phyloP scores from a whole-genome alignment of 2,113 vertebrate genomes.

The Rhizomys pruinosus region DNA sequence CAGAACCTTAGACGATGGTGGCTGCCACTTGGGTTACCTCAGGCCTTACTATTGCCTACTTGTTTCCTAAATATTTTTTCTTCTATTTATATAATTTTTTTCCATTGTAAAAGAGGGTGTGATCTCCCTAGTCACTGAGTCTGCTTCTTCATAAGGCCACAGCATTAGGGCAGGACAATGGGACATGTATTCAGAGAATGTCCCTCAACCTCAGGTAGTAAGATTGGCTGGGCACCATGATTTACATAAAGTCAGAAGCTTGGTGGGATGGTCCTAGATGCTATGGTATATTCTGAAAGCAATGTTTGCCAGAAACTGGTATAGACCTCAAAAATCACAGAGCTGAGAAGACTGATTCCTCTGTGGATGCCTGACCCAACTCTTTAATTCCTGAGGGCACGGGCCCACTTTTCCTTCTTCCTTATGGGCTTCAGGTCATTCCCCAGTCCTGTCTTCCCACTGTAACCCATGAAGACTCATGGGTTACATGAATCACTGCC shows the following conservation, averaged over 20 bases:
- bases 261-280: background rate
- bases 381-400: background rate
- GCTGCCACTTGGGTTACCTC: background rate
- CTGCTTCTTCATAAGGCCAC: no score
- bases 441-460: no score
- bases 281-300: background rate
- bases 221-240: accelerated
- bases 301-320: no score
- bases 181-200: background rate
- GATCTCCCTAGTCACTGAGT: no score
- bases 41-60: background rate
- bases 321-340: accelerated
- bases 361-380: background rate
- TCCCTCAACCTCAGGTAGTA: background rate
- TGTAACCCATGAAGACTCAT: no score
- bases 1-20: background rate
- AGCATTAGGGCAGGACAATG: accelerated
- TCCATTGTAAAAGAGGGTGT: background rate
- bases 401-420: accelerated
- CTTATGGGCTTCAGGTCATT: accelerated
- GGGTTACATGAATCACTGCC: background rate
- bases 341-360: background rate
- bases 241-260: background rate
- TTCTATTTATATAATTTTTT: background rate
- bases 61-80: background rate